Evolutionary conservation across 2,888 invertebrate genomes (phyloP).

Genomic region (Acronicta leporina): DNA sequence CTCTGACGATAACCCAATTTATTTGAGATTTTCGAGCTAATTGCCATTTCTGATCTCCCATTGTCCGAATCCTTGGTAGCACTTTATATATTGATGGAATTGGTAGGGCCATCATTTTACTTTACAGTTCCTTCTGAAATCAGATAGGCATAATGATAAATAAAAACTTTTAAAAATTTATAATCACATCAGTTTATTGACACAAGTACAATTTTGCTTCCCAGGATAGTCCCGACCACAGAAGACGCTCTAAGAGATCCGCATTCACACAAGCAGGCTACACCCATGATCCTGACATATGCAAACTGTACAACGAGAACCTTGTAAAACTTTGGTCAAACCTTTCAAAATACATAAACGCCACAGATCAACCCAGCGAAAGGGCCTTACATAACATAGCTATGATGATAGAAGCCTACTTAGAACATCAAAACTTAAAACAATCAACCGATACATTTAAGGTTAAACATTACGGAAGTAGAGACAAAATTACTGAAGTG

Average conservation of each 20-base stretch:
- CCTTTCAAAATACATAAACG: constrained; percentile 36
- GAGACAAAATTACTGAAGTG: constrained; percentile 29
- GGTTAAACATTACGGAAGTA: constrained; percentile 21
- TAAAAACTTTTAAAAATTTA: too few relatives aligned
- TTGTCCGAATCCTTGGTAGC: too few relatives aligned
- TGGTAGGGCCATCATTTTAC: too few relatives aligned
- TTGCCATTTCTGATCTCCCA: too few relatives aligned
- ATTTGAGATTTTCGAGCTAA: too few relatives aligned
- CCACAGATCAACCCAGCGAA: constrained; percentile 33
- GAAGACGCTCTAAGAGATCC: constrained; percentile 22
- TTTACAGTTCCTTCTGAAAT: too few relatives aligned
- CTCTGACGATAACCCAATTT: too few relatives aligned
- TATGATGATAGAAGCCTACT: constrained; percentile 51
- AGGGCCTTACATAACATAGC: constrained; percentile 55
- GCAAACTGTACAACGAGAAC: constrained; percentile 54
- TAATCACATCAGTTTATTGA: not conserved
- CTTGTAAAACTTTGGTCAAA: constrained; percentile 49
- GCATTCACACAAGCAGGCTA: constrained; percentile 51
- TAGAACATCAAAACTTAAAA: constrained; percentile 43
- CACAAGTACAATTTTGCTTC: constrained; percentile 6
- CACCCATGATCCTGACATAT: constrained; percentile 51
- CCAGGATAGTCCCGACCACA: constrained; percentile 20
- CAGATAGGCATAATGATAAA: not conserved
- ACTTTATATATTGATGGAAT: too few relatives aligned
- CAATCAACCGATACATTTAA: constrained; percentile 5